A percentile compares a stretch with the other conserved stretches of the same genome.
phyloP scores from a whole-genome alignment of 2,888 invertebrate species.

The Microctonus hyperodae region DNA sequence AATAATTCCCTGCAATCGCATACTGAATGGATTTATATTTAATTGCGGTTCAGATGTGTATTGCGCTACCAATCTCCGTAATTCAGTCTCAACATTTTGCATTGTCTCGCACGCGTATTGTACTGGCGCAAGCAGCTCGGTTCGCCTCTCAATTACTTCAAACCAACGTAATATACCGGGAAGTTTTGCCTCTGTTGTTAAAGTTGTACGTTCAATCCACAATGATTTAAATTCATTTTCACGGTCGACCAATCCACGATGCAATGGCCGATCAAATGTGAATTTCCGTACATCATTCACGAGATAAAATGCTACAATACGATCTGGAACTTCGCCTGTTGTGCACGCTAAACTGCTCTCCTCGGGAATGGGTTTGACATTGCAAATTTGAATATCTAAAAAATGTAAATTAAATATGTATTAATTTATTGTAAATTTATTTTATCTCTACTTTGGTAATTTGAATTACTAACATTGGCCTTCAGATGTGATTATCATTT shows the following conservation, averaged over 20 bases:
- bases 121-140: conserved; percentile 83
- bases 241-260: conserved; percentile 88
- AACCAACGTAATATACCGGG: conserved; percentile 98
- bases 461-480: conserved; percentile 73
- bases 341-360: conserved; percentile 67
- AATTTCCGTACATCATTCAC: conserved; percentile 91
- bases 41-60: conserved; percentile 82
- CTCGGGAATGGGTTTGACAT: conserved; percentile 88
- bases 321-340: conserved; percentile 79
- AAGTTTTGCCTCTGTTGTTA: conserved; percentile 81
- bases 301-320: conserved; percentile 87
- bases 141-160: conserved; percentile 79
- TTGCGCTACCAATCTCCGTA: conserved; percentile 80
- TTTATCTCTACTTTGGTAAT: background rate
- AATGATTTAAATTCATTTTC: conserved; percentile 96
- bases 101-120: conserved; percentile 94
- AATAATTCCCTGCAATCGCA: conserved; percentile 91
- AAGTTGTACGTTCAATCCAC: conserved; percentile 91
- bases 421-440: background rate
- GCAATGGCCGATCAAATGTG: conserved; percentile 88
- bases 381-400: conserved; percentile 91
- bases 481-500: conserved; percentile 82
- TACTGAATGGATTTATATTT: conserved; percentile 91
- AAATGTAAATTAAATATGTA: conserved; percentile 1
- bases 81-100: conserved; percentile 86